Conservation (phyloP, 2,888 invertebrate genomes). For the Malacosoma neustria region DNA sequence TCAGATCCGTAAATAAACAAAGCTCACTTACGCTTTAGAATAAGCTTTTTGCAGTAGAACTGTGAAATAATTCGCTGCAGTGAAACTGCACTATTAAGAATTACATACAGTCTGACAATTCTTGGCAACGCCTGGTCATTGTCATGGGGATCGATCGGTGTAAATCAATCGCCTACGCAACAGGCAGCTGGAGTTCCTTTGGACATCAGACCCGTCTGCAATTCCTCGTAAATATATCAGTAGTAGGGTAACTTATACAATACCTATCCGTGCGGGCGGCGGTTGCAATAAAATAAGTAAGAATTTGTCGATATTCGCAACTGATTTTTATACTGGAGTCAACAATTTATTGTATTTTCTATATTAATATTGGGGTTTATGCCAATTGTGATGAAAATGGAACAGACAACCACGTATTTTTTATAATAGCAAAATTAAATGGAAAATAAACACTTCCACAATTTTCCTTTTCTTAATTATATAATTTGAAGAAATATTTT, state of each 20-base stretch:
- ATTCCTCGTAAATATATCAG: conserved; percentile 34
- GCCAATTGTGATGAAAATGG: no score
- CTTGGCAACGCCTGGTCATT: conserved; percentile 16
- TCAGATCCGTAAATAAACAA: no score
- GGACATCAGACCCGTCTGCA: conserved; percentile 20
- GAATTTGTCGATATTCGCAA: conserved; percentile 26
- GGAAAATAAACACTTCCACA: conserved; percentile 1
- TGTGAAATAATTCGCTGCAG: not conserved
- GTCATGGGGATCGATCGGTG: conserved; percentile 22
- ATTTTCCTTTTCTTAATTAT: no score
- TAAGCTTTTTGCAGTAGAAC: no score
- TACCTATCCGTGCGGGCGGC: conserved; percentile 36
- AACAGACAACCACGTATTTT: no score
- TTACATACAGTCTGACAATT: not conserved
- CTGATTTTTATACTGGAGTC: no score
- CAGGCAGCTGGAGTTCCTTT: conserved; percentile 24
- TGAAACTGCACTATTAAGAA: not conserved
- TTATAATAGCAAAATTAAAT: conserved; percentile 1
- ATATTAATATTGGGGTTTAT: no score
- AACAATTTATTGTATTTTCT: no score
- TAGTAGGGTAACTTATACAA: conserved; percentile 26
- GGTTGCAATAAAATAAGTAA: conserved; percentile 44
- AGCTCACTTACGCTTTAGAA: no score
- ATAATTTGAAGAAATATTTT: no score
- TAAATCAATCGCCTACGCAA: conserved; percentile 60